Evolutionary conservation across 2,113 vertebrate species (phyloP), one percentile per base, ranked within the genome.

Genomic region (Hepsetus odoe): DNA sequence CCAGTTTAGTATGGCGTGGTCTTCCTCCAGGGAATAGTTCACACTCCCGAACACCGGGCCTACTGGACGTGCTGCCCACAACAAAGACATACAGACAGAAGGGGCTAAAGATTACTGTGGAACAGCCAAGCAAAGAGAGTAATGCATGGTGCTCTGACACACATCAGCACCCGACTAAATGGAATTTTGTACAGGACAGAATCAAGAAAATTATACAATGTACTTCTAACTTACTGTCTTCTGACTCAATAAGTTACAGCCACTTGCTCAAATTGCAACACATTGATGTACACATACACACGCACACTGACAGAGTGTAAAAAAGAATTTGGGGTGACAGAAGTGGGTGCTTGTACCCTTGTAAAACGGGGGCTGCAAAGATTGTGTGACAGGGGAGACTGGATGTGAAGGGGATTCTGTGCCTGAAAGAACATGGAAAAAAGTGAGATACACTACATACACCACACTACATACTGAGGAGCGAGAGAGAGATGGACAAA

Each of bases 1-100:
- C 96, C 96, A 98, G 92, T 91, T 95, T 94, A 98, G 91, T 91
- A 93, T 91, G 74, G 94, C 95, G 88, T 91, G 93, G 71, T 94
- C 95, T 88, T 97, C 95, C 83, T 92, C 91, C 65, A 95, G 90
- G 75, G 95, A 90, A 13, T 92, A 89, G 88, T 94, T 96, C 89
- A 99, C 87, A 87, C 92, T 94, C 89, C 93, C 94, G 89, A 97
- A 96, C 83, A 87, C 91, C 80, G 94, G 95, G 81, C 90, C 93
- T 84, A 94, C 81, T 62, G 93, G 92, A 81, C 88, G 92, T 86
- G 89, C 95, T 96, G 90, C 90, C 91, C 88, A 92, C 16, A 91
- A 84, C 90, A 79, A 85, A 91, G 76, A 91, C 87, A 79, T 69
- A 79, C 76, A 72, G 28, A 83, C 77, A 56, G 35, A 10, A 12